A percentile compares a stretch with the other conserved stretches of the same genome.
phyloP scores from a whole-genome alignment of 2,888 invertebrate genomes.

The Neoascia interrupta region DNA sequence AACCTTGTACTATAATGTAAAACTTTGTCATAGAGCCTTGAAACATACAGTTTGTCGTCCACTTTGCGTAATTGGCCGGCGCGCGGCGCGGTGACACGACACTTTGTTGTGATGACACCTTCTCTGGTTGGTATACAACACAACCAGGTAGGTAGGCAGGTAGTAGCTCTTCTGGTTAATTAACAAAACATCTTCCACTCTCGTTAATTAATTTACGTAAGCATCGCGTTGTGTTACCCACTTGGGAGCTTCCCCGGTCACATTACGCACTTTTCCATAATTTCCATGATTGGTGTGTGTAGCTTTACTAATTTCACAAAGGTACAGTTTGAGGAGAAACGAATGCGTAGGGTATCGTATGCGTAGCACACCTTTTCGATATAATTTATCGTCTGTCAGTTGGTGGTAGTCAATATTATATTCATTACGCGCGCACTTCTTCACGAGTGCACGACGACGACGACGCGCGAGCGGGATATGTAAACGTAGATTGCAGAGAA shows the following conservation, averaged over 20 bases:
- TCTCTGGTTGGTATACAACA: too few relatives aligned
- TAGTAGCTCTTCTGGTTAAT: conserved; percentile 20
- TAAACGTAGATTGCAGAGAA: conserved; percentile 20
- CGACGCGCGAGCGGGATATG: too few relatives aligned
- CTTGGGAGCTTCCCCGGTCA: conserved; percentile 21
- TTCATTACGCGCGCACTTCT: conserved; percentile 37
- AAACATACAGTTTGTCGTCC: conserved; percentile 28
- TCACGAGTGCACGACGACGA: conserved; percentile 1
- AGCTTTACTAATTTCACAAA: conserved; percentile 10
- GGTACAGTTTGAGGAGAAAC: conserved; percentile 27
- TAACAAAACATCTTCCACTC: conserved; percentile 25
- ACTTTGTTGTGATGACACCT: conserved; percentile 39
- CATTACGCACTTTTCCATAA: conserved; percentile 37
- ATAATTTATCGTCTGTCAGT: conserved; percentile 53
- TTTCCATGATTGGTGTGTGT: neutral
- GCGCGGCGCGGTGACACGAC: conserved; percentile 31
- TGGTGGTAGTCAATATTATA: conserved; percentile 44
- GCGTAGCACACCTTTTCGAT: conserved; percentile 47
- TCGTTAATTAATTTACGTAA: conserved; percentile 49
- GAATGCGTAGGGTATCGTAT: neutral
- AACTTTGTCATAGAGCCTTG: neutral
- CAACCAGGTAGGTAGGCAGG: too few relatives aligned
- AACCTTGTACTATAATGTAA: conserved; percentile 2
- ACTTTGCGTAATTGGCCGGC: conserved; percentile 36
- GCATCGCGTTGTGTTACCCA: conserved; percentile 11